A percentile compares a stretch with the other conserved stretches of the same genome.
phyloP scores from a whole-genome alignment of 2,888 invertebrate genomes.

The Lasioglossum vierecki region DNA sequence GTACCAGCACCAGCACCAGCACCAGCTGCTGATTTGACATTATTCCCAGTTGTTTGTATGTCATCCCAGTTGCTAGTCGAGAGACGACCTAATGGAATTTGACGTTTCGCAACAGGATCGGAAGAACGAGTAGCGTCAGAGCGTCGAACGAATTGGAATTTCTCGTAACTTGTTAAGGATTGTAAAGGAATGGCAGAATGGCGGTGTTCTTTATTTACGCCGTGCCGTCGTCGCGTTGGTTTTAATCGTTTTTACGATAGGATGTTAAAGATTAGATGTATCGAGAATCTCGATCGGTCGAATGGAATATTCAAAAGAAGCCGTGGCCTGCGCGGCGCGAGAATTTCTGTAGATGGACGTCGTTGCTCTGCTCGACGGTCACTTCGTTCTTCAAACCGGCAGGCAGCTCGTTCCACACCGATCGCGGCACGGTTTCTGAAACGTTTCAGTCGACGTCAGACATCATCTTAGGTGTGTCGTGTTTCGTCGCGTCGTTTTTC shows the following conservation, averaged over 20 bases:
- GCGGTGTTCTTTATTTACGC: background rate
- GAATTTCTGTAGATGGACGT: background rate
- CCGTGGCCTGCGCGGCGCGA: conserved; percentile 22
- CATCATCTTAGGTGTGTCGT: background rate
- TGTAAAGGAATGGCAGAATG: background rate
- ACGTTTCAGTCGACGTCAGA: conserved; percentile 64
- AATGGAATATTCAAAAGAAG: background rate
- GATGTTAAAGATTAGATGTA: background rate
- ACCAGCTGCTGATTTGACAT: background rate
- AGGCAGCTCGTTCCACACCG: conserved; percentile 92
- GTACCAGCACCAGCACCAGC: background rate
- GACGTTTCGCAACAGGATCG: background rate
- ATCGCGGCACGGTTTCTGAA: conserved; percentile 92
- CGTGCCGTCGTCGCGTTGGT: background rate
- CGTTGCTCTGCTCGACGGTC: conserved; percentile 84
- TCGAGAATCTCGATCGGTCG: background rate
- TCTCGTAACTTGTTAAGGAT: background rate
- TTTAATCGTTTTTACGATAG: background rate
- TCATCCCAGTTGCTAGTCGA: background rate
- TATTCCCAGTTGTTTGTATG: background rate
- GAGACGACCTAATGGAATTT: background rate
- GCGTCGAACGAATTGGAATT: background rate
- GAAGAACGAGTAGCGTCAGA: background rate
- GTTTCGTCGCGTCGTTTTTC: background rate
- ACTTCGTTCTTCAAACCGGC: conserved; percentile 88